phyloP scores from a whole-genome alignment of 2,888 invertebrate species.

The Spisula solida region DNA sequence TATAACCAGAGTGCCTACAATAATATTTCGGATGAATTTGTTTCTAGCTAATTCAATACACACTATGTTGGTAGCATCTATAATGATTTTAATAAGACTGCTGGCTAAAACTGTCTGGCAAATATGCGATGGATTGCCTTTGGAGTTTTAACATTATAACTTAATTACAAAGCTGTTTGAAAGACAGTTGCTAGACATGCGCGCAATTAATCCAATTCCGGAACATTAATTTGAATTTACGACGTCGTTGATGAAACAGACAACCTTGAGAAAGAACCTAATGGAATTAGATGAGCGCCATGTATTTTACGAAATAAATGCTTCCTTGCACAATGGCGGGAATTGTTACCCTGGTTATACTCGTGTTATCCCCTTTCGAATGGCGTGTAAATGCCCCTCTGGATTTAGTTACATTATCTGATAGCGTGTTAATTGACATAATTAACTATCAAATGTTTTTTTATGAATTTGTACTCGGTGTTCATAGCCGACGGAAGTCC shows the following conservation, averaged over 20 bases:
- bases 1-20: no score
- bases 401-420: neutral
- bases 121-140: neutral
- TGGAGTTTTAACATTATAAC: slow-evolving; percentile 7
- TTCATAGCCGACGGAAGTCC: no score
- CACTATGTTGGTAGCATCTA: neutral
- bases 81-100: neutral
- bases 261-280: neutral
- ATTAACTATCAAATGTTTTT: no score
- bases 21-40: no score
- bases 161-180: neutral
- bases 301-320: neutral
- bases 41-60: no score
- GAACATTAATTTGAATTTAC: neutral
- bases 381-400: no score
- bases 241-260: neutral
- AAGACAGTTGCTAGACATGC: neutral
- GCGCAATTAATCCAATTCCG: neutral
- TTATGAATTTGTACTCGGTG: no score
- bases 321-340: neutral
- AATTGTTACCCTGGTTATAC: neutral
- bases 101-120: neutral
- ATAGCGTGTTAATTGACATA: no score
- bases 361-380: no score
- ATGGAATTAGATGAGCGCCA: neutral